These are phyloP conservation scores for Camponotus vicinus DNA, from an alignment of 1,140 invertebrate species.

Conservation along the genomic window DNA sequence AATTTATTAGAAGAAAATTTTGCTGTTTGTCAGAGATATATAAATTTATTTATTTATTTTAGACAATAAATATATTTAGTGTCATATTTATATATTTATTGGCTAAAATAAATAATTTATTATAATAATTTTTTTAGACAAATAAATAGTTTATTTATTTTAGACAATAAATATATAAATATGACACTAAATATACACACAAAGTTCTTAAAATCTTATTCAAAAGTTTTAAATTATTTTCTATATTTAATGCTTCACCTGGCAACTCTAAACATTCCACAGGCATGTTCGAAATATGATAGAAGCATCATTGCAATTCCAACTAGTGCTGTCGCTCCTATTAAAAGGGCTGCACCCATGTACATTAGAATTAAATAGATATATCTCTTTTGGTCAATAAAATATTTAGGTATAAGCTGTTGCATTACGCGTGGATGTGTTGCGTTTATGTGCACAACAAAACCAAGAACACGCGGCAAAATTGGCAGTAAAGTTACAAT, in stretches of 20 bases:
- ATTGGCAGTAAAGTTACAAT: not conserved
- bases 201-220: not conserved
- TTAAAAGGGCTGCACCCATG: too few relatives aligned
- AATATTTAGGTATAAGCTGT: not conserved
- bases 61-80: too few relatives aligned
- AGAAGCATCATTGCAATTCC: not conserved
- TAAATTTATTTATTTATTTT: too few relatives aligned
- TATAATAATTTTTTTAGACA: too few relatives aligned
- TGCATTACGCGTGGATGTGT: not conserved
- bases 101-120: too few relatives aligned
- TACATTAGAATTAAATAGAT: not conserved
- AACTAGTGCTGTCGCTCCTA: not conserved
- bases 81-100: too few relatives aligned
- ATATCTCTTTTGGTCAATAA: not conserved
- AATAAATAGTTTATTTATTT: too few relatives aligned
- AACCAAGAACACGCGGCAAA: not conserved
- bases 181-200: too few relatives aligned
- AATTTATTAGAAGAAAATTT: too few relatives aligned
- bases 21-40: too few relatives aligned
- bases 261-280: conserved; percentile 24
- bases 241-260: not conserved
- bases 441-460: not conserved
- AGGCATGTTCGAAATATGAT: not conserved
- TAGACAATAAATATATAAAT: too few relatives aligned
- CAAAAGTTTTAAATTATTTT: not conserved